Evolutionary conservation across 2,113 vertebrate species (phyloP).

Genomic region (Gracilinanus agilis): DNA sequence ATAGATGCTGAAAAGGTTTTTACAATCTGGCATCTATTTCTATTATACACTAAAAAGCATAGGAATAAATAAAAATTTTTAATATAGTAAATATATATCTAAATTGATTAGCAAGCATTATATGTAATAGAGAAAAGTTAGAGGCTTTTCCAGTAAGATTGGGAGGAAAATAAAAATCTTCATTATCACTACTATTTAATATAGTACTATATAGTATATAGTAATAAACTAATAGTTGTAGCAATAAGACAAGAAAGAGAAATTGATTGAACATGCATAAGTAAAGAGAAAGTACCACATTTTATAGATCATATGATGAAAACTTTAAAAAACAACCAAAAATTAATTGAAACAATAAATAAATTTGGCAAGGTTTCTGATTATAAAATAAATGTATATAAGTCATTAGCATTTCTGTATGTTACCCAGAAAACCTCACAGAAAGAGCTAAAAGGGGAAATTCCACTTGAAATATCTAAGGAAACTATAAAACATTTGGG

Average conservation of each 20-base stretch:
- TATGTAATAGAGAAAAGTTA: background rate
- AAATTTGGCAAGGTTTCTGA: no score
- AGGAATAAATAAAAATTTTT: background rate
- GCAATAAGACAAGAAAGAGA: background rate
- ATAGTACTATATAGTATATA: background rate
- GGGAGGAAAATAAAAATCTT: background rate
- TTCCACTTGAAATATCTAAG: no score
- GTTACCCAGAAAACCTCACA: no score
- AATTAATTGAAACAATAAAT: no score
- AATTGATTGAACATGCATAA: no score
- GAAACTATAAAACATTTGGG: no score
- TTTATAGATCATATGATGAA: no score
- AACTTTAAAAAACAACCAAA: no score
- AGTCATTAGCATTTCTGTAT: no score
- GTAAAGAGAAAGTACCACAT: no score
- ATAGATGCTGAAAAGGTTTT: background rate
- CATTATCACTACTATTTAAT: background rate
- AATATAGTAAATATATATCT: background rate
- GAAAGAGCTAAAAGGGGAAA: no score
- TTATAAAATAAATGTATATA: no score
- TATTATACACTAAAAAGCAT: background rate
- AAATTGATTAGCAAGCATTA: background rate
- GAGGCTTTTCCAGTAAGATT: background rate
- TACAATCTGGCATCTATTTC: background rate
- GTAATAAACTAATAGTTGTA: background rate